Evolutionary conservation across 2,888 invertebrate genomes (phyloP).

Genomic region (Erebia palarica): DNA sequence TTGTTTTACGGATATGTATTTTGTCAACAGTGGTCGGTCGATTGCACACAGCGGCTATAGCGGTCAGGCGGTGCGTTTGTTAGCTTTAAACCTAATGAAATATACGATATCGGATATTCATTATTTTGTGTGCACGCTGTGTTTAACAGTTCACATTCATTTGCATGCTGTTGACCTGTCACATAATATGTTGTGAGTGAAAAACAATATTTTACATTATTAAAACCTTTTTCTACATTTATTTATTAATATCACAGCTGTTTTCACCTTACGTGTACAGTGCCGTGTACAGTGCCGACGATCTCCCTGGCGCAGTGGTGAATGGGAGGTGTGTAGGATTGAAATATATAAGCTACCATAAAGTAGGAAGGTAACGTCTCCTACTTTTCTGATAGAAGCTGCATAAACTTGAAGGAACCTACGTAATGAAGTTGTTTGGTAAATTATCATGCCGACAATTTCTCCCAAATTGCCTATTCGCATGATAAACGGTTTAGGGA

Average conservation of each 20-base stretch:
- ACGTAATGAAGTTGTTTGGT: slow-evolving; percentile 15
- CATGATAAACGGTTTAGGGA: slow-evolving; percentile 36
- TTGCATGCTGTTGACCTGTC: background rate
- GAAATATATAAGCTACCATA: too few relatives aligned
- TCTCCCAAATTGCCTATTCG: slow-evolving; percentile 27
- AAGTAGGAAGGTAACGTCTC: background rate
- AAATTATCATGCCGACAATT: slow-evolving; percentile 22
- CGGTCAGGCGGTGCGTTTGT: slow-evolving; percentile 13
- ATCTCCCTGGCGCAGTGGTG: too few relatives aligned
- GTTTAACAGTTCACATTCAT: slow-evolving; percentile 1
- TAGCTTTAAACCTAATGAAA: slow-evolving; percentile 17
- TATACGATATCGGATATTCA: slow-evolving; percentile 4
- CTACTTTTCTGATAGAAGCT: background rate
- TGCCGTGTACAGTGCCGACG: too few relatives aligned
- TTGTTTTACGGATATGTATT: slow-evolving; percentile 18
- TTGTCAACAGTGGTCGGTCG: slow-evolving; percentile 17
- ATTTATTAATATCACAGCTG: too few relatives aligned
- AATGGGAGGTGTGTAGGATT: too few relatives aligned
- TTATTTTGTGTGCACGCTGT: background rate
- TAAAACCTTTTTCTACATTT: too few relatives aligned
- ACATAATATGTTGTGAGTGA: background rate
- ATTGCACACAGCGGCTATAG: slow-evolving; percentile 19
- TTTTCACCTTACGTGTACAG: too few relatives aligned
- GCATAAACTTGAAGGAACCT: background rate
- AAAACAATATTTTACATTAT: too few relatives aligned